Base-by-base conservation (phyloP, 2,113 vertebrate species). In the Mastomys natalensis region DNA sequence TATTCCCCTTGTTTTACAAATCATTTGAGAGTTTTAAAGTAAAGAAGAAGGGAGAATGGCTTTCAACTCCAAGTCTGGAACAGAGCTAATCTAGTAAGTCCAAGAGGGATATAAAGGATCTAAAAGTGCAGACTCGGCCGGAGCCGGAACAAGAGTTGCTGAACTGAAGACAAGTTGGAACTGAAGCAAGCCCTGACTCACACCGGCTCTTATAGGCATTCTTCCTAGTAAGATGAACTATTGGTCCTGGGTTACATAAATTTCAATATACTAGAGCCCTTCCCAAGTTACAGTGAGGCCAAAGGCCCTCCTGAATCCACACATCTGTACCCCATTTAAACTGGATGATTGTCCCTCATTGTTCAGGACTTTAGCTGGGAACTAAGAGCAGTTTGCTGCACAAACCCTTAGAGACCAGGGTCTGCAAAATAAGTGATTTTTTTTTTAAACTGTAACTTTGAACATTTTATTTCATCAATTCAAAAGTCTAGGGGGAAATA, bases 1-100 rank as follows among this genome's bases (percentile, higher is more conserved):
- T 96, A 90, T 95, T 97, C 96, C 96, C 96, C 96, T 97, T 97
- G 90, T 91, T 97, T 97, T 96, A 97, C 53, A 95, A 96, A 93
- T 95, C 97, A 95, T 84, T 95, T 87, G 97, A 97, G 98, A 90
- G 94, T 73, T 95, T 74, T 96, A 95, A 97, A 96, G 88, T 60
- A 26, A 2, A 89, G 81, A 91, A 92, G 51, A 66, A 34, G 60
- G 31, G 37, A 40, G 45, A 80, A 45, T 15, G 53, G 76, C 90
- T 96, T 97, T 95, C 90, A 94, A 91, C 94, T 93, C 84, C 92
- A 87, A 80, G 40, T 95, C 94, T 97, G 96, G 97, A 97, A 94
- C 90, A 96, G 51, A 96, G 89, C 77, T 97, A 70, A 96, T 95
- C 82, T 89, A 87, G 89, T 73, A 93, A 84, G 92, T 95, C 96